Evolutionary conservation across 2,888 invertebrate species (phyloP), one percentile per base, ranked within the genome.

Genomic region (Prionchulus punctatus): DNA sequence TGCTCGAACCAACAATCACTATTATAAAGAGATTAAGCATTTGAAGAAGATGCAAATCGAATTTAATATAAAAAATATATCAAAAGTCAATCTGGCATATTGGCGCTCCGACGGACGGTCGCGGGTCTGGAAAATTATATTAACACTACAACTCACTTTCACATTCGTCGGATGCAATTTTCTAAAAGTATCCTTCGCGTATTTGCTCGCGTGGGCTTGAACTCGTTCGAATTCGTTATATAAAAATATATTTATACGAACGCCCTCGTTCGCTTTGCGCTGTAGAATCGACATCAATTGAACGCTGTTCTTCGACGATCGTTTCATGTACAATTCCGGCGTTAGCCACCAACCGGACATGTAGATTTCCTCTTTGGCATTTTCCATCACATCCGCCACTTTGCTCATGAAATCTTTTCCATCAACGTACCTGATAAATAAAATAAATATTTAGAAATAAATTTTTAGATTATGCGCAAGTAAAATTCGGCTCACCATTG

Each of bases 201-300:
- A 92, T 69, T 82, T 86, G 73, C 92, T 92, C 73, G 92, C 92
- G 67, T 98, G 85, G 53, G 90, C 91, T 52, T 98, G 77, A 0
- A 96, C 94, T 76, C 92, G 79, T 73, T 92, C 88, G 49, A 98
- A 85, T 77, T 98, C 98, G 74, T 96, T 98, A 75, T 91, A 98
- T 57, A 98, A 77, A 72, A 96, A 77, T 54, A 98, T 79, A 73
- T 89, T 98, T 57, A 98, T 77, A 69, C 83, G 84, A 0, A 94
- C 85, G 1, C 94, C 94, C 74, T 84, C 79, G 42, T 78, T 75
- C 4, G 70, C 70, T 56, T 65, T 66, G 27, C 70, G 58, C 59
- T 66, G 64, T 55, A 69, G 60, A 43, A 70, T 23, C 15, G 31
- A 61, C 63, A 76, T 76, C 42, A 77, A 62, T 53, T 76, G 65